Conservation (phyloP, 37 sponge, comb jelly and placozoan species). For the Oopsacas minuta region DNA sequence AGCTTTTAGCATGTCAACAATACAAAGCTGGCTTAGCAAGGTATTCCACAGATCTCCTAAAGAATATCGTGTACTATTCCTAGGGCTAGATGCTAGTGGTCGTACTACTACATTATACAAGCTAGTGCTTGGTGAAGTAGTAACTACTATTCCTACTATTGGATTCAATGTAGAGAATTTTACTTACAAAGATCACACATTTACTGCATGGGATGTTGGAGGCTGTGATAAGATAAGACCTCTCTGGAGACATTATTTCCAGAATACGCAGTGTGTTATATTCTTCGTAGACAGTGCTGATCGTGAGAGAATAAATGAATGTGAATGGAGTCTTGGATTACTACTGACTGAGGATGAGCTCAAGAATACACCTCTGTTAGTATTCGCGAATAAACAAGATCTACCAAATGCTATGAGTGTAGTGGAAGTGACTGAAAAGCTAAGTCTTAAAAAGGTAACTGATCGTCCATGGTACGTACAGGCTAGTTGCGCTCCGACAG, state of each 20-base stretch:
- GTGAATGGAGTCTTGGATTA: conserved; percentile 19
- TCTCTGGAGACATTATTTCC: conserved; percentile 22
- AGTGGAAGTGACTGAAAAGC: background rate
- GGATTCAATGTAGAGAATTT: conserved; percentile 18
- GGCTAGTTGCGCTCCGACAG: background rate
- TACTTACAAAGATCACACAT: background rate
- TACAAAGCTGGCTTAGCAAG: background rate
- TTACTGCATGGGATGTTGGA: conserved; percentile 13
- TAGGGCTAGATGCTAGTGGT: conserved; percentile 16
- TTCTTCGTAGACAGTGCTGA: conserved; percentile 99
- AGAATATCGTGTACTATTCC: conserved; percentile 3
- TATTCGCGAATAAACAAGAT: conserved; percentile 21
- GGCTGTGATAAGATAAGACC: conserved; percentile 19
- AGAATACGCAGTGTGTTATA: conserved; percentile 50
- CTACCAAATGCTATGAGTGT: conserved; percentile 11
- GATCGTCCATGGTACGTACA: conserved; percentile 1
- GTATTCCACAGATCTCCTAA: background rate
- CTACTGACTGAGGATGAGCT: conserved; percentile 18
- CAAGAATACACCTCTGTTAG: background rate
- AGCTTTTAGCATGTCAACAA: background rate
- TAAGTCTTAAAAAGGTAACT: background rate
- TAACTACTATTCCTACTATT: conserved; percentile 20
- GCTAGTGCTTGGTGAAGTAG: conserved; percentile 1
- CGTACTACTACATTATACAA: conserved; percentile 8
- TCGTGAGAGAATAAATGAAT: conserved; percentile 68